Conservation (phyloP, 2,113 vertebrate genomes). For the Sylvilagus bachmani region DNA sequence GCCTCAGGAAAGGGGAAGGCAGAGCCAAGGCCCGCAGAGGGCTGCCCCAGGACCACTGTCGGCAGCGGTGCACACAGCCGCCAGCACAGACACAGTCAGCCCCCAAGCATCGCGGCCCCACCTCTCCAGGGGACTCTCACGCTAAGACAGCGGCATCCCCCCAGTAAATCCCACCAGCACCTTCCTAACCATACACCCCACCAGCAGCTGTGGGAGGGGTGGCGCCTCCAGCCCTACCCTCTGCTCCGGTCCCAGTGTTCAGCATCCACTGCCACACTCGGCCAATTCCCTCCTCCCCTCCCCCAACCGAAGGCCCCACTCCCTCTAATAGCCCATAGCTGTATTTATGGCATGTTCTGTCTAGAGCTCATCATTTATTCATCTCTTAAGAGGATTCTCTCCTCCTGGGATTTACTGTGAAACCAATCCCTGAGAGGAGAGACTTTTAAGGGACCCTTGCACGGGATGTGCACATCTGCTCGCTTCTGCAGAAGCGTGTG, state of each 20-base stretch:
- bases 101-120: neutral
- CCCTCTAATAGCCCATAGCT: neutral
- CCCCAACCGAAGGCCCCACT: neutral
- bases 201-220: neutral
- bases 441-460: constrained; percentile 18
- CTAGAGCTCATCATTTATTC: constrained; percentile 55
- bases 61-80: neutral
- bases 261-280: neutral
- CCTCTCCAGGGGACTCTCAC: neutral
- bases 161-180: neutral
- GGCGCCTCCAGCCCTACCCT: neutral
- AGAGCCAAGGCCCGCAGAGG: neutral
- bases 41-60: neutral
- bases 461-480: neutral
- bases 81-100: neutral
- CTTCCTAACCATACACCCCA: neutral
- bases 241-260: neutral
- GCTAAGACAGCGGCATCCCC: neutral
- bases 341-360: neutral
- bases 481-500: neutral
- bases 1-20: neutral
- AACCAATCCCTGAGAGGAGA: neutral
- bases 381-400: constrained; percentile 57
- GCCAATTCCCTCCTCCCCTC: neutral
- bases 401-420: constrained; percentile 53